Evolutionary conservation across 2,113 vertebrate species (phyloP).

Genomic region (Nannospalax galili): DNA sequence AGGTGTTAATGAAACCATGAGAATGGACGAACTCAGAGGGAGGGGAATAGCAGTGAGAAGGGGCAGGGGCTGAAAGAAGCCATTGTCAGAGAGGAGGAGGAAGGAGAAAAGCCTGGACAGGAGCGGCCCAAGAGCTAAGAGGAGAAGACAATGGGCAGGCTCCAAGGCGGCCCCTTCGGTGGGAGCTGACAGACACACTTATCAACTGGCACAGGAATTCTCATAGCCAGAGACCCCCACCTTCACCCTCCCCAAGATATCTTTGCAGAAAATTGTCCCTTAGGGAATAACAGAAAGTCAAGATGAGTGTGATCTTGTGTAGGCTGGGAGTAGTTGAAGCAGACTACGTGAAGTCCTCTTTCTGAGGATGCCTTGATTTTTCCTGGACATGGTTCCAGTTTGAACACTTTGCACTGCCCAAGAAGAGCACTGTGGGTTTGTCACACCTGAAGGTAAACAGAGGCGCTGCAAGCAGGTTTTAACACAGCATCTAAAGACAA

Average conservation of each 20-base stretch:
- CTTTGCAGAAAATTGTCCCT: background rate
- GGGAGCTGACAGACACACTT: constrained; percentile 74
- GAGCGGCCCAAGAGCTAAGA: constrained; percentile 42
- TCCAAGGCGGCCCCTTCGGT: background rate
- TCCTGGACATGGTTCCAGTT: background rate
- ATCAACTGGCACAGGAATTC: constrained; percentile 62
- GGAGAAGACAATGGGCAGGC: constrained; percentile 63
- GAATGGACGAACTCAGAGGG: constrained; percentile 27
- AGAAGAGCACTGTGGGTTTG: background rate
- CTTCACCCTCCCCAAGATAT: background rate
- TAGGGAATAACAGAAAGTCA: background rate
- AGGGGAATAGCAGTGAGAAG: background rate
- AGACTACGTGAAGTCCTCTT: background rate
- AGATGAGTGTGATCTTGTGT: background rate
- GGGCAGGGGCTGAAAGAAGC: constrained; percentile 64
- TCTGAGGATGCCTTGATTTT: background rate
- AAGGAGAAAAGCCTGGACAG: background rate
- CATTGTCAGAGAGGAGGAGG: constrained; percentile 58
- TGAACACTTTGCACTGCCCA: background rate
- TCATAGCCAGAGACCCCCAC: background rate
- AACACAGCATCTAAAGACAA: background rate
- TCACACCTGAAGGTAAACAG: background rate
- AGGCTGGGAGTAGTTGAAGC: background rate
- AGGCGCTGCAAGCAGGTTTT: background rate
- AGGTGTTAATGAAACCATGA: constrained; percentile 72